Conservation (phyloP, 2,888 invertebrate genomes). For the Nephrocerus scutellatus region DNA sequence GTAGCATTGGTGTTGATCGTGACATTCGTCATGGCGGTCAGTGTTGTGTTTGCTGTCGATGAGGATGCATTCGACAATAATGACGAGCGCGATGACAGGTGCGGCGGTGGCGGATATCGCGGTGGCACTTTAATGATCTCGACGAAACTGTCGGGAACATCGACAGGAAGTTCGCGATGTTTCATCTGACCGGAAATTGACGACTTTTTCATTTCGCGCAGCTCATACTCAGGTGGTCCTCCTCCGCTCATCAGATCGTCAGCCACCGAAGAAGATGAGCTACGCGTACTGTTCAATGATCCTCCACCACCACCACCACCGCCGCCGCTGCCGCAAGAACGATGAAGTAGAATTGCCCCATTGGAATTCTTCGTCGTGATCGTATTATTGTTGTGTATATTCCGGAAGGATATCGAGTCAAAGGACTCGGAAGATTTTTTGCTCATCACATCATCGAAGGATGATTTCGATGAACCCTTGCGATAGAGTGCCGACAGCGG, state of each 20-base stretch:
- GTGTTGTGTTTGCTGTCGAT: constrained; percentile 35
- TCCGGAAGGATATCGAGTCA: constrained; percentile 44
- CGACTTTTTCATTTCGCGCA: constrained; percentile 27
- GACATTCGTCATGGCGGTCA: constrained; percentile 25
- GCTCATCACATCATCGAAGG: constrained; percentile 39
- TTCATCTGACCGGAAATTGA: constrained; percentile 25
- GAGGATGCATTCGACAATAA: constrained; percentile 39
- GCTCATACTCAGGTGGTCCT: constrained; percentile 43
- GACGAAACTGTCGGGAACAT: constrained; percentile 82
- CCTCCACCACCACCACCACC: constrained; percentile 25
- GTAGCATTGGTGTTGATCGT: constrained; percentile 17
- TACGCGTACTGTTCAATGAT: constrained; percentile 34
- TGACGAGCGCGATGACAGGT: constrained; percentile 40
- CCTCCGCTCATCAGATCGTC: constrained; percentile 30
- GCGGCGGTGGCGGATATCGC: constrained; percentile 56
- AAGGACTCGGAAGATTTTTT: constrained; percentile 42
- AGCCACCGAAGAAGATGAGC: constrained; percentile 30
- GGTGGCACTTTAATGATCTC: constrained; percentile 71
- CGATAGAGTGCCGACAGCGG: constrained; percentile 34
- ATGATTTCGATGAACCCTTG: constrained; percentile 37
- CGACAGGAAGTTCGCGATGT: constrained; percentile 69
- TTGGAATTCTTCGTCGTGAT: constrained; percentile 19
- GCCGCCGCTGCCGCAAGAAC: no score
- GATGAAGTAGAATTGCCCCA: constrained; percentile 18
- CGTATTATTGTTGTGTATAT: constrained; percentile 32